Percentiles rank a stretch among this genome's conserved stretches.
These are phyloP conservation scores for Patella ulyssiponensis DNA, from an alignment of 2,888 invertebrate genomes.

Conservation along the genomic window DNA sequence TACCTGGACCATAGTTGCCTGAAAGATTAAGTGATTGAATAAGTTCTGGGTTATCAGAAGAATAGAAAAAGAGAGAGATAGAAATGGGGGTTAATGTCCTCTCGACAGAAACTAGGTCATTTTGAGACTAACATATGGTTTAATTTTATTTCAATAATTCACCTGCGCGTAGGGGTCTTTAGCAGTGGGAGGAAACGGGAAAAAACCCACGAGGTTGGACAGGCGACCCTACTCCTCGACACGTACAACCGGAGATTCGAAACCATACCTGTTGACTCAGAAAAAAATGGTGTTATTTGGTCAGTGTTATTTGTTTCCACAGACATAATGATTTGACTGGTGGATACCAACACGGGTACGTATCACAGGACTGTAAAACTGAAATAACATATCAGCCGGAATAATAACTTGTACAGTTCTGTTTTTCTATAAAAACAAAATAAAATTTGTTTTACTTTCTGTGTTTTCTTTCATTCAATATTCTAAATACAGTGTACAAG, in stretches of 20 bases:
- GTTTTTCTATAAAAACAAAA: conserved; percentile 27
- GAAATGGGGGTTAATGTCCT: too few relatives aligned
- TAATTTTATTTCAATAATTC: too few relatives aligned
- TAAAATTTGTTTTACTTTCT: not conserved
- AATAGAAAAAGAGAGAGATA: too few relatives aligned
- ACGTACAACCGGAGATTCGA: too few relatives aligned
- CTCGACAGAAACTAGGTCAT: too few relatives aligned
- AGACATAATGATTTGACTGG: conserved; percentile 27
- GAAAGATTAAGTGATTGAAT: not conserved
- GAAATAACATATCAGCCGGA: conserved; percentile 22
- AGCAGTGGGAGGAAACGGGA: too few relatives aligned
- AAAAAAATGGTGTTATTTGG: too few relatives aligned
- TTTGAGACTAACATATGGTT: too few relatives aligned
- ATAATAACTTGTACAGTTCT: conserved; percentile 35
- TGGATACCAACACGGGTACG: conserved; percentile 25
- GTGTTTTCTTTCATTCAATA: not conserved
- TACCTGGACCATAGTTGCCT: conserved; percentile 41
- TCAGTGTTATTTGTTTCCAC: conserved; percentile 23
- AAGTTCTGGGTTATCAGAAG: not conserved
- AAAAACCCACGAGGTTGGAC: too few relatives aligned
- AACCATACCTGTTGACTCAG: too few relatives aligned
- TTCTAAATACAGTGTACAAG: conserved; percentile 10
- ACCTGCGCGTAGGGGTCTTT: too few relatives aligned
- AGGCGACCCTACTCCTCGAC: too few relatives aligned
- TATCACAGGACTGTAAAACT: conserved; percentile 15